phyloP scores from a whole-genome alignment of 1,140 invertebrate species.

The Papilio dardanus region DNA sequence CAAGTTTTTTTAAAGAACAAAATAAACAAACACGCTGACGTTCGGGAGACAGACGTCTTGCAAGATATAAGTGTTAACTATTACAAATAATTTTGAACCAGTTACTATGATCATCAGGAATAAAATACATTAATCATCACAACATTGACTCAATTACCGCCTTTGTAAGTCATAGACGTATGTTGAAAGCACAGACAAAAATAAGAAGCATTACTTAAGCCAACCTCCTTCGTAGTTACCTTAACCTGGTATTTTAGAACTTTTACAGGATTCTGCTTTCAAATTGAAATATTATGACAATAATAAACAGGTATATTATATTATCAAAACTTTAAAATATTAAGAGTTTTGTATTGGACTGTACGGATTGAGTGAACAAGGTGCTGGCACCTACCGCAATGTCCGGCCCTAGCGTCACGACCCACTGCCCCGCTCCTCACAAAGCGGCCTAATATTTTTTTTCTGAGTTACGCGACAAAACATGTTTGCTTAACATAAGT shows the following conservation, averaged over 20 bases:
- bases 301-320: not conserved
- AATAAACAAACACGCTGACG: not conserved
- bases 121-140: too few relatives aligned
- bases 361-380: constrained; percentile 56
- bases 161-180: too few relatives aligned
- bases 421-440: constrained; percentile 54
- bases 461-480: constrained; percentile 30
- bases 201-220: too few relatives aligned
- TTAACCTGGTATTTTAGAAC: not conserved
- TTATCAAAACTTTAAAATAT: not conserved
- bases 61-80: not conserved
- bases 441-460: constrained; percentile 40
- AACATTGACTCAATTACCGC: too few relatives aligned
- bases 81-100: not conserved
- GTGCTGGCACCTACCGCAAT: constrained; percentile 57
- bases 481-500: constrained; percentile 36
- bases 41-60: not conserved
- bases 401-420: constrained; percentile 62
- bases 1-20: constrained; percentile 8
- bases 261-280: not conserved
- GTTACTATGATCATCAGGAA: not conserved
- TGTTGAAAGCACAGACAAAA: too few relatives aligned
- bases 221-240: too few relatives aligned
- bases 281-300: not conserved
- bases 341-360: constrained; percentile 44